Conservation (phyloP, 2,888 invertebrate genomes). For the Notodonta ziczac region DNA sequence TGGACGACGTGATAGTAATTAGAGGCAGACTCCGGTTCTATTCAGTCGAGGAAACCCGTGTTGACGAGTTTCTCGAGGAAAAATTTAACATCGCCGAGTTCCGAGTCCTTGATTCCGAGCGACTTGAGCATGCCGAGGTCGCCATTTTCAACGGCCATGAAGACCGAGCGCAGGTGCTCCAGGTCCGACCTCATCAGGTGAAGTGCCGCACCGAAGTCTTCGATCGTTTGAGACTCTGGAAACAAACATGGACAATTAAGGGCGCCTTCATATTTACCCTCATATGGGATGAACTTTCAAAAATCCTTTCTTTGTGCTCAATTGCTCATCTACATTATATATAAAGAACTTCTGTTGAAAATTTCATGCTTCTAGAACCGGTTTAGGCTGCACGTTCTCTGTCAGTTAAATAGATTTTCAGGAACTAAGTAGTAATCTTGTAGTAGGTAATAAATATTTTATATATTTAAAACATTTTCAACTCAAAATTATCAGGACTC, state of each 20-base stretch:
- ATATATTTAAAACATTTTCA: no score
- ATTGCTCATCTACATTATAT: no score
- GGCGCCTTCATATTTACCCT: no score
- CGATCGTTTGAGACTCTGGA: slow-evolving; percentile 96
- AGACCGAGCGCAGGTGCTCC: slow-evolving; percentile 96
- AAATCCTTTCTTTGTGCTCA: no score
- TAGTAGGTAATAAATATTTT: no score
- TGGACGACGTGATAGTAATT: slow-evolving; percentile 88
- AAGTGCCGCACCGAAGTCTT: slow-evolving; percentile 95
- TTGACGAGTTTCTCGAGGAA: slow-evolving; percentile 98
- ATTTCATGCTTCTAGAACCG: no score
- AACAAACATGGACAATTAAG: slow-evolving; percentile 14
- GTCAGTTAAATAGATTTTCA: no score
- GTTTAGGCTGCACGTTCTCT: no score
- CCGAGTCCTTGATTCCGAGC: slow-evolving; percentile 97
- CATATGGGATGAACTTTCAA: no score
- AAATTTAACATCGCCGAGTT: slow-evolving; percentile 97
- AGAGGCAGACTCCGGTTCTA: slow-evolving; percentile 89
- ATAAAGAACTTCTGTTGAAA: no score
- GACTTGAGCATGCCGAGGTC: slow-evolving; percentile 97
- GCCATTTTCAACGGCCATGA: slow-evolving; percentile 98
- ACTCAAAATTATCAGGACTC: neutral
- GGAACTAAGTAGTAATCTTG: no score
- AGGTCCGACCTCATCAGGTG: slow-evolving; percentile 94
- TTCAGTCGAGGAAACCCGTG: slow-evolving; percentile 97